Conservation (phyloP, 2,888 invertebrate genomes). For the Cryptophagus acutangulus region DNA sequence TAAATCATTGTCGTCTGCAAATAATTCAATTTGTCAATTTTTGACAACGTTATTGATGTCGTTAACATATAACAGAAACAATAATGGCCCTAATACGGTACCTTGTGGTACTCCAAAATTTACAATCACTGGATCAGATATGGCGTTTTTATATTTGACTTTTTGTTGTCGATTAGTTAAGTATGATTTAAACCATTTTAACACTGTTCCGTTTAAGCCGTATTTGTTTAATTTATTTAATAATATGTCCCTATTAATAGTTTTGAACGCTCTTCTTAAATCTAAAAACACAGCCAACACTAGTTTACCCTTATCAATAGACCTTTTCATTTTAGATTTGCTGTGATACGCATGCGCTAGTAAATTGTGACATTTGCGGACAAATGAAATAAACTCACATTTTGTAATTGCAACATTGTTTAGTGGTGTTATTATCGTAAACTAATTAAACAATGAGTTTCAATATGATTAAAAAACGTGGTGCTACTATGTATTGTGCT, state of each 20-base stretch:
- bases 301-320: constrained; percentile 3
- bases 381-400: neutral
- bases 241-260: constrained; percentile 1
- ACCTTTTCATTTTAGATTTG: neutral
- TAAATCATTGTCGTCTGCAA: constrained; percentile 1
- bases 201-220: neutral
- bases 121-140: neutral
- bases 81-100: constrained; percentile 1
- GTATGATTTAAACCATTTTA: constrained; percentile 3
- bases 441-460: neutral
- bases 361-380: neutral
- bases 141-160: neutral
- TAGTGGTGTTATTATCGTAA: neutral
- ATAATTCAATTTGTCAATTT: constrained; percentile 1
- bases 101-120: constrained; percentile 3
- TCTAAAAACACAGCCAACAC: constrained; percentile 3
- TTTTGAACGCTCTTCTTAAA: constrained; percentile 4
- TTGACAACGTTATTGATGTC: neutral
- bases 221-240: neutral
- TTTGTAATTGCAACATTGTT: neutral
- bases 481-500: neutral
- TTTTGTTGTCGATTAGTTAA: neutral
- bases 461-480: neutral
- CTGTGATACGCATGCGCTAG: neutral
- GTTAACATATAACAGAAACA: constrained; percentile 4